phyloP scores from a whole-genome alignment of 1,140 invertebrate species.

The Drosophila insularis region DNA sequence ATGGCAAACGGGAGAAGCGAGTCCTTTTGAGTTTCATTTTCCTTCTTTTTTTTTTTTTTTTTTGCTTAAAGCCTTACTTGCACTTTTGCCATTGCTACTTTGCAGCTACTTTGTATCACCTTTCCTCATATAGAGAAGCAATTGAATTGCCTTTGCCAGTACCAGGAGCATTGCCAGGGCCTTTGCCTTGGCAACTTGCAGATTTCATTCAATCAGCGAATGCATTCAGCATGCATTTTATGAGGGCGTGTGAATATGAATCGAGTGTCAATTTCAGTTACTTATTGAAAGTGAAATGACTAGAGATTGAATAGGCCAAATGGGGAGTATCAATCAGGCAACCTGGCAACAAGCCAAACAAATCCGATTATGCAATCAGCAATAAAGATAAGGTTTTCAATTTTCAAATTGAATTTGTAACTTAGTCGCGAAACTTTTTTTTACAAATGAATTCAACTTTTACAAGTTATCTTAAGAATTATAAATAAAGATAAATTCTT shows the following conservation, averaged over 20 bases:
- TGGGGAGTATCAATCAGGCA: not conserved
- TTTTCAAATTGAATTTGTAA: not conserved
- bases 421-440: no score
- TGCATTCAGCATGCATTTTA: slow-evolving; percentile 26
- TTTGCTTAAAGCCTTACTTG: slow-evolving; percentile 5
- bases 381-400: not conserved
- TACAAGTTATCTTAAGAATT: no score
- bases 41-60: not conserved
- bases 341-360: not conserved
- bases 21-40: not conserved
- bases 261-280: not conserved
- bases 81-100: slow-evolving; percentile 16
- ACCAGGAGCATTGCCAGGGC: not conserved
- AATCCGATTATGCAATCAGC: not conserved
- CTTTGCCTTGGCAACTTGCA: slow-evolving; percentile 8
- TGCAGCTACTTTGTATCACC: slow-evolving; percentile 29
- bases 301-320: slow-evolving; percentile 3
- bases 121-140: slow-evolving; percentile 14
- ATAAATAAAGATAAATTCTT: no score
- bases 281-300: slow-evolving; percentile 9
- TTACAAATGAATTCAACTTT: no score
- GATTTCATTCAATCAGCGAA: slow-evolving; percentile 47
- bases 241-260: slow-evolving; percentile 12
- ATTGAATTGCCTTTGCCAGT: slow-evolving; percentile 30
- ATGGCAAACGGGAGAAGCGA: not conserved